Conservation (phyloP, 2,113 vertebrate species). For the Aphyosemion australe region DNA sequence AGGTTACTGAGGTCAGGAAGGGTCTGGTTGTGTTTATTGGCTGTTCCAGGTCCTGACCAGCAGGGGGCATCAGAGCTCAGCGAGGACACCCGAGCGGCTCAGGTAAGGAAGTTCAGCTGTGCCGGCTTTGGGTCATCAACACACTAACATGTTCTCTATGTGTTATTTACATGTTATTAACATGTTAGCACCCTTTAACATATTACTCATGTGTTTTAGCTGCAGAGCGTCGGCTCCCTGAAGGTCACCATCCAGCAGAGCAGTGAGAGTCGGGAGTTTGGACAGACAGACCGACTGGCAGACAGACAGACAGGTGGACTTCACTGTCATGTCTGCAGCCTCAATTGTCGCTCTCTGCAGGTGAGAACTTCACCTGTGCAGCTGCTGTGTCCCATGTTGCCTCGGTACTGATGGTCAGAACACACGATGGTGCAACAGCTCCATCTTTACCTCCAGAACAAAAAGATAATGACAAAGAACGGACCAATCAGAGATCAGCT, state of each 20-base stretch:
- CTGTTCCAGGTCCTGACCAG: constrained; percentile 24
- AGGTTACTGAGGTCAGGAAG: background rate
- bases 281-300: constrained; percentile 73
- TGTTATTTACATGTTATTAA: background rate
- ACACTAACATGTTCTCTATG: background rate
- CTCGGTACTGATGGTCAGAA: background rate
- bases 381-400: background rate
- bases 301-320: constrained; percentile 77
- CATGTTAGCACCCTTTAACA: background rate
- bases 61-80: constrained; percentile 49
- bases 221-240: constrained; percentile 84
- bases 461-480: too few relatives aligned
- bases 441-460: too few relatives aligned
- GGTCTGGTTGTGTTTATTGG: constrained; percentile 13
- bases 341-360: constrained; percentile 84
- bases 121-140: background rate
- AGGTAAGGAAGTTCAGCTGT: constrained; percentile 49
- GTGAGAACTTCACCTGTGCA: constrained; percentile 63
- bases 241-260: constrained; percentile 96
- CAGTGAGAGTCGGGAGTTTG: constrained; percentile 90
- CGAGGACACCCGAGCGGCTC: constrained; percentile 67
- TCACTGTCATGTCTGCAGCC: constrained; percentile 90
- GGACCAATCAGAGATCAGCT: too few relatives aligned
- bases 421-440: background rate
- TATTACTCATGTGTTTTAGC: constrained; percentile 53